Evolutionary conservation across 2,797 vertebrate species (phyloP).

Genomic region (Trachops cirrhosus): DNA sequence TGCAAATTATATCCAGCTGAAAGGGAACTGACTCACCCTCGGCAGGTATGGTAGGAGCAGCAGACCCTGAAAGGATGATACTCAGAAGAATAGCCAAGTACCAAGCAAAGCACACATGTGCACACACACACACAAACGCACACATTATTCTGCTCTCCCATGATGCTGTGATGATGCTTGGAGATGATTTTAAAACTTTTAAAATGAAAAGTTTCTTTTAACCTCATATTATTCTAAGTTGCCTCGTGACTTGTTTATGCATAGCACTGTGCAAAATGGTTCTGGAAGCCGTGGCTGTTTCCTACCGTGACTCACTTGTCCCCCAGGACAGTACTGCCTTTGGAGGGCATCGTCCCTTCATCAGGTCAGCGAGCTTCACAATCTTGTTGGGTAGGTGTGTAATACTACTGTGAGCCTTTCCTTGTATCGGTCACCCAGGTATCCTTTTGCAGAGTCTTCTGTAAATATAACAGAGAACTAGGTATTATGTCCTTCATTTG

Average conservation of each 20-base stretch:
- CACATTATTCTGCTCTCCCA: neutral
- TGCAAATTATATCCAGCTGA: constrained; percentile 53
- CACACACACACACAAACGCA: neutral
- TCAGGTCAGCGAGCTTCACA: neutral
- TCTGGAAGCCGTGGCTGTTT: neutral
- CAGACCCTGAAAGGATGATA: neutral
- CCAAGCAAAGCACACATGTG: neutral
- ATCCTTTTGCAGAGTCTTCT: neutral
- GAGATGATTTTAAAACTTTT: neutral
- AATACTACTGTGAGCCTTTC: neutral
- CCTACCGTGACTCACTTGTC: neutral
- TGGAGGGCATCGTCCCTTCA: neutral
- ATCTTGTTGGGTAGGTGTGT: neutral
- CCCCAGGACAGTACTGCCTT: neutral
- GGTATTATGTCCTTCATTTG: neutral
- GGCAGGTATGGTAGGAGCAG: neutral
- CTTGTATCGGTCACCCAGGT: neutral
- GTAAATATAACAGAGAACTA: neutral
- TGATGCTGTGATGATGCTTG: neutral
- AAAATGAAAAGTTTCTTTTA: neutral
- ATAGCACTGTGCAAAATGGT: neutral
- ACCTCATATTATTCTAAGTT: neutral
- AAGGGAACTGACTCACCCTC: neutral
- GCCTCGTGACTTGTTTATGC: neutral
- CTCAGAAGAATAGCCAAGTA: neutral